Evolutionary conservation across 2,888 invertebrate genomes (phyloP), one percentile per base, ranked within the genome.

Genomic region (Conus canariensis): DNA sequence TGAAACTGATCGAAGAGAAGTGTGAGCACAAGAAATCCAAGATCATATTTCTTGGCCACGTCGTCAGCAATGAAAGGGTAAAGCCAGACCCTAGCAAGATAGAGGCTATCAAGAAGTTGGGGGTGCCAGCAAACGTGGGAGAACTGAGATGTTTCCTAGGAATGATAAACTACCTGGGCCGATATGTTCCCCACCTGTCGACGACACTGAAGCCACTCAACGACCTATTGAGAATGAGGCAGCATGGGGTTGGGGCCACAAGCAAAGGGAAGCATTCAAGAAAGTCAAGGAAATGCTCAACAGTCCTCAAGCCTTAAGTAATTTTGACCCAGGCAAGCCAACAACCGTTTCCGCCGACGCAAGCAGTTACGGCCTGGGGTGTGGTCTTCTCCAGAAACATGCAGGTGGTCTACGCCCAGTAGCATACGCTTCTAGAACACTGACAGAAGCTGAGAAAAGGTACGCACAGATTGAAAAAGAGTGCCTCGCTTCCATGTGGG

Each of bases 151-250:
- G 70, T 8, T 3, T 16, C 25, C 56, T 80, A 6, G 88, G 83
- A 3, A 82, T 88, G 88, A 19, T 88, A 6, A 88, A 88, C 30
- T 88, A 30, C 82, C 64, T 88, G 60, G 80, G 82, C 8, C 56
- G 58, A 0, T 82, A 70, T 59, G 30, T 77, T 10, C 9, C 25
- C 16, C 14, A 88, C 67, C 45, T 88, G 25, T 30, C 83, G 5
- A 14, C 83, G 1, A 16, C 60, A 7, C 59, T 88, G 10, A 8
- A 64, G 14, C 83, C 88, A 25, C n/a, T 88, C 16, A 88, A n/a
- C 12, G 82, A 88, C 2, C 30, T 77, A 5, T 56, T 88, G 22
- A 30, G 14, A 88, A 88, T 19, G 82, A 88, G 2, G 77, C 19
- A 22, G 82, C 30, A 9, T 88, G 83, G 82, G 12, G 22, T 14